Conservation (phyloP, 2,113 vertebrate genomes). For the Nettapus auritus region DNA sequence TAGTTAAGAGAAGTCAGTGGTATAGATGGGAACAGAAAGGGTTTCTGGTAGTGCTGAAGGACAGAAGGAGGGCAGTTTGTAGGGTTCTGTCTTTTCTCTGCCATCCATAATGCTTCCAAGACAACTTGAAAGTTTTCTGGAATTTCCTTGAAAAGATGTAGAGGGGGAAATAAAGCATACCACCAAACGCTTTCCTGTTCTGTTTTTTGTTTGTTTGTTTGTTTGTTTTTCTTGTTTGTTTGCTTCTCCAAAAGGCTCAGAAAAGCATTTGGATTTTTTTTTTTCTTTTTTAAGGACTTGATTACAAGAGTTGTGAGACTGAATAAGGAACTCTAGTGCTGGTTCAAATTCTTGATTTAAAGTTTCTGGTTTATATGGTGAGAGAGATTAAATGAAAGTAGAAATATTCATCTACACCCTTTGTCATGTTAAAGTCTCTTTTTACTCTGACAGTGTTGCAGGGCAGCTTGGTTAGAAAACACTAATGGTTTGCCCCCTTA, state of each 20-base stretch:
- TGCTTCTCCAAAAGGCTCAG: background rate
- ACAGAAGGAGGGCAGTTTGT: background rate
- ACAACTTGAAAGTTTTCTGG: background rate
- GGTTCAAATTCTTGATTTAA: background rate
- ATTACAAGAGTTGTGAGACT: background rate
- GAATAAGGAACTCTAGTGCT: background rate
- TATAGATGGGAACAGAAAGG: background rate
- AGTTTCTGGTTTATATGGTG: background rate
- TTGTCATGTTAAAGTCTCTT: background rate
- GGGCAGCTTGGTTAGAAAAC: background rate
- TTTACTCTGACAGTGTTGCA: background rate
- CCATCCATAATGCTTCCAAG: background rate
- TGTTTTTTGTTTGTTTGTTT: background rate
- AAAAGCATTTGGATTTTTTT: no score
- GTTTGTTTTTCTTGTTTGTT: no score
- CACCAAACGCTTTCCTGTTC: background rate
- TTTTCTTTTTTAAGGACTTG: background rate
- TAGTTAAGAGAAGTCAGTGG: background rate
- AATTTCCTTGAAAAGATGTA: background rate
- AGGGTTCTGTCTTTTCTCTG: background rate
- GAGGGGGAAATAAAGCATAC: background rate
- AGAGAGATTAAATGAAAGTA: background rate
- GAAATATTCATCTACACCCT: accelerated
- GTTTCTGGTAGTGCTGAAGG: background rate
- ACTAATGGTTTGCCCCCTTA: background rate